Evolutionary conservation across 2,113 vertebrate species (phyloP), one percentile per base, ranked within the genome.

Genomic region (Macheiramphus alcinus): DNA sequence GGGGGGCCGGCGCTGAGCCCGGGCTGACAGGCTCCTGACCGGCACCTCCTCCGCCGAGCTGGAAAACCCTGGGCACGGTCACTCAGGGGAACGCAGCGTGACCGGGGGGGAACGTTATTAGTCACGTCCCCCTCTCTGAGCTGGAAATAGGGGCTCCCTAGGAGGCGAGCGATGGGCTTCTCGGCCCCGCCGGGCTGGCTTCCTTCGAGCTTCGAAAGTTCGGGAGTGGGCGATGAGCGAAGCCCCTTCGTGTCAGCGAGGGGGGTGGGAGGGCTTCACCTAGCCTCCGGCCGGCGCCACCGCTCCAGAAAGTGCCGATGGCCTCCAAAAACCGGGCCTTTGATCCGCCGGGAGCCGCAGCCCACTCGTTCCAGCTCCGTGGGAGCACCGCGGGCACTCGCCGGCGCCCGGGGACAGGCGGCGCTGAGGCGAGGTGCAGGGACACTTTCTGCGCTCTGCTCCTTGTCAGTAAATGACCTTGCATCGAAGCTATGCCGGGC

Each of bases 71-170:
- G 25, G 38, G 16, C 38, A 16, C 61, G 23, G 42, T 11, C n/a
- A 7, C 47, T 17, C 16, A 3, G 38, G 27, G 15, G n/a, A 43
- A 4, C 4, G 68, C 61, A 12, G n/a, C 31, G 1, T 2, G 29
- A 9, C 5, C 36, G 7, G 3, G 17, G 29, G 34, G 42, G 32
- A 7, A 26, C 11, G 13, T 36, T 9, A 9, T 40, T 7, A 13
- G 31, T 36, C 27, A 2, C 26, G 29, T 36, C 22, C 14, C 25
- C 8, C 26, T 31, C 34, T 11, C 10, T 10, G 20, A 26, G 45
- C 34, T 42, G 53, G 29, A 40, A 38, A 15, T 0, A 0, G 6
- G 59, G 21, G 26, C 38, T 50, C 23, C 18, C 34, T 1, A 1
- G 15, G 26, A 62, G 42, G 6, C n/a, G 3, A 55, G 38, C 6